Conservation (phyloP, 1,140 invertebrate genomes). For the Paraescarpia echinospica region DNA sequence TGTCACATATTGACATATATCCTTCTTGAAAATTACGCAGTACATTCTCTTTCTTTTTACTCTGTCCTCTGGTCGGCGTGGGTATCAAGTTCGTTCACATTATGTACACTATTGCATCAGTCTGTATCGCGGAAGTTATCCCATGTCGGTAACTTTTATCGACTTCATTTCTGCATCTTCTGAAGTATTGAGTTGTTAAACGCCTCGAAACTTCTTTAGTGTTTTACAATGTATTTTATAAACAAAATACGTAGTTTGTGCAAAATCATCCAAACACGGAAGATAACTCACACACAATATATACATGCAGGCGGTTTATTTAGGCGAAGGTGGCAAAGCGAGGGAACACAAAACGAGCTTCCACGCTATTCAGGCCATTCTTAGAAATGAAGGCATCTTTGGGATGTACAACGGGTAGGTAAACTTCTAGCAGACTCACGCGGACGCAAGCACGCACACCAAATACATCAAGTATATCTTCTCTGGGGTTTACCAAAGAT, state of each 20-base stretch:
- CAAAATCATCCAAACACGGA: too few species aligned
- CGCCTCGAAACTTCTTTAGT: too few species aligned
- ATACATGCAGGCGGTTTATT: neutral
- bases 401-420: constrained; percentile 81
- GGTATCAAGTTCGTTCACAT: neutral
- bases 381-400: constrained; percentile 84
- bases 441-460: neutral
- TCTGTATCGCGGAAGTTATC: neutral
- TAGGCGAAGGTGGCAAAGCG: constrained; percentile 65
- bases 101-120: neutral
- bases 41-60: neutral
- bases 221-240: too few species aligned
- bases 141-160: neutral
- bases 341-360: constrained; percentile 78
- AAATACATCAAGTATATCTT: neutral
- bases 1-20: neutral
- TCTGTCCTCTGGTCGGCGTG: neutral
- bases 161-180: too few species aligned
- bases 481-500: neutral
- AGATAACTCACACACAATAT: too few species aligned
- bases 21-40: neutral
- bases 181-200: too few species aligned
- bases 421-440: constrained; percentile 39
- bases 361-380: constrained; percentile 70
- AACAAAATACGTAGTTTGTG: too few species aligned